Percentiles rank a stretch among this genome's conserved stretches.
Conservation (phyloP, 1,140 invertebrate genomes). For the Lutraria rhynchaena region DNA sequence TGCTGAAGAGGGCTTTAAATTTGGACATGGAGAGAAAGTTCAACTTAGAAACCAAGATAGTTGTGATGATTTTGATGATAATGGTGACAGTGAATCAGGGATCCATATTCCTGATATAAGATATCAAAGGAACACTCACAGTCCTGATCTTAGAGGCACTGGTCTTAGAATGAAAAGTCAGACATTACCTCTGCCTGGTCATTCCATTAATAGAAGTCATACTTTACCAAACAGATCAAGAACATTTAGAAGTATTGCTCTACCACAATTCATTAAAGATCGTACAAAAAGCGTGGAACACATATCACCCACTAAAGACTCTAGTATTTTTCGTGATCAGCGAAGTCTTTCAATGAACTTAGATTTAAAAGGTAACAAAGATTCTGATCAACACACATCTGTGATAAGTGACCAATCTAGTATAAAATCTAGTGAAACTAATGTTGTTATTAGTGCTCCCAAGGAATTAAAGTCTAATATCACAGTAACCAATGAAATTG, state of each 20-base stretch:
- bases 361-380: conserved; percentile 20
- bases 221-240: conserved; percentile 39
- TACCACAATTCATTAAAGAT: not conserved
- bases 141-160: conserved; percentile 11
- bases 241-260: conserved; percentile 39
- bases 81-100: conserved; percentile 33
- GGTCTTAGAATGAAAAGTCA: conserved; percentile 29
- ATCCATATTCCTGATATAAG: conserved; percentile 30
- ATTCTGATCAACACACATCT: not conserved
- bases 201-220: not conserved
- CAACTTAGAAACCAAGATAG: not conserved
- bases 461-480: not conserved
- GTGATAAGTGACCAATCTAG: conserved; percentile 5
- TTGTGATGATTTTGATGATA: conserved; percentile 17
- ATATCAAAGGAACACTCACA: not conserved
- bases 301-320: conserved; percentile 38
- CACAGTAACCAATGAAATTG: not conserved
- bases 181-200: conserved; percentile 18
- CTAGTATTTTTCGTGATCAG: conserved; percentile 26
- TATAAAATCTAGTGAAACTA: not conserved
- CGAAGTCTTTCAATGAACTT: conserved; percentile 33
- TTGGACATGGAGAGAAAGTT: not conserved
- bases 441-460: not conserved
- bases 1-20: conserved; percentile 38
- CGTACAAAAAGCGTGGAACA: conserved; percentile 41